These are phyloP conservation scores for Ctenosaura bakeri DNA, from an alignment of 2,797 vertebrate genomes.

Conservation along the genomic window DNA sequence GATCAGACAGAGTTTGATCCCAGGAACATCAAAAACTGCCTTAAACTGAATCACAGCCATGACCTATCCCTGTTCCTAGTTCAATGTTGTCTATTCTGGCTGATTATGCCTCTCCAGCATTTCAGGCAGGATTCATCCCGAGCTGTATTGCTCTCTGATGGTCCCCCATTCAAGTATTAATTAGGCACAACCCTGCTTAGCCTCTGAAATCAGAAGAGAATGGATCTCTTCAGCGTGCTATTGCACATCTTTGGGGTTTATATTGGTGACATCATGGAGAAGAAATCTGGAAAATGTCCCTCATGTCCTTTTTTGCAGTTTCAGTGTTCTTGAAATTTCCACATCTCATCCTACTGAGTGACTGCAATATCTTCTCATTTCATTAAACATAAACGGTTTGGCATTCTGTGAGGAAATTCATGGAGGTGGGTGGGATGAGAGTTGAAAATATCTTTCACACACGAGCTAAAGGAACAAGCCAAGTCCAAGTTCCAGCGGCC, in stretches of 20 bases:
- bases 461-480: background rate
- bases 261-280: background rate
- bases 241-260: background rate
- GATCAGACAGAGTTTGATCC: background rate
- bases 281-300: background rate
- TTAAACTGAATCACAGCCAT: too few relatives aligned
- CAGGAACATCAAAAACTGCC: too few relatives aligned
- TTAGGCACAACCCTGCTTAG: too few relatives aligned
- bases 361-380: background rate
- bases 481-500: fast-evolving
- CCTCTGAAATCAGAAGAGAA: too few relatives aligned
- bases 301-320: slow-evolving; percentile 26
- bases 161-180: too few relatives aligned
- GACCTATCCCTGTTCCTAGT: too few relatives aligned
- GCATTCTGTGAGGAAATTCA: slow-evolving; percentile 40
- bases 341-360: slow-evolving; percentile 37
- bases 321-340: background rate
- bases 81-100: too few relatives aligned
- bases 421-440: background rate
- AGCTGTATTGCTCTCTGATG: too few relatives aligned
- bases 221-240: too few relatives aligned
- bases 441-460: slow-evolving; percentile 26
- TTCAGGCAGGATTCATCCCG: too few relatives aligned
- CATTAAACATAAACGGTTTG: background rate
- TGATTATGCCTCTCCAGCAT: too few relatives aligned